These are phyloP conservation scores for Shargacucullia verbasci DNA, from an alignment of 2,888 invertebrate species.

Conservation along the genomic window DNA sequence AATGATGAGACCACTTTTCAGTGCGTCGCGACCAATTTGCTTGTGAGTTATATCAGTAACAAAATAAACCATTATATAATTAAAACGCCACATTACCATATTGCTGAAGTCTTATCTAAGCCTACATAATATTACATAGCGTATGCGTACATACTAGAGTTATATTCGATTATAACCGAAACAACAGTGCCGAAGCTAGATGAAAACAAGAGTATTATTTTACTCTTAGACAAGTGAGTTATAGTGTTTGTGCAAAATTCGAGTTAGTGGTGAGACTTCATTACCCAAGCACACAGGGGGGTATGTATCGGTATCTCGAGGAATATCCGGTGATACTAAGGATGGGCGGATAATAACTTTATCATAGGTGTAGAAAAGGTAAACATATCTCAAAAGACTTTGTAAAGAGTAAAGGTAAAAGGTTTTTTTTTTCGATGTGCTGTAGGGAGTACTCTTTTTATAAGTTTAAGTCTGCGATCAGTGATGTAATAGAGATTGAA, in stretches of 20 bases:
- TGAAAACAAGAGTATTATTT: slow-evolving; percentile 13
- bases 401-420: background rate
- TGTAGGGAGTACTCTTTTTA: too few relatives aligned
- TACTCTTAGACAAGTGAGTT: slow-evolving; percentile 6
- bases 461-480: too few relatives aligned
- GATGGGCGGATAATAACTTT: slow-evolving; percentile 21
- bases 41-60: too few relatives aligned
- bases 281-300: slow-evolving; percentile 24
- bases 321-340: slow-evolving; percentile 9
- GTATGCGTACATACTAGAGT: too few relatives aligned
- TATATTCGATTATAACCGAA: slow-evolving; percentile 2
- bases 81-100: too few relatives aligned
- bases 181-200: background rate
- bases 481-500: too few relatives aligned
- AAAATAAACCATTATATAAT: too few relatives aligned
- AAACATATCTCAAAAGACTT: background rate
- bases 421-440: too few relatives aligned
- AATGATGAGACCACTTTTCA: too few relatives aligned
- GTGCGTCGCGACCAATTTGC: too few relatives aligned
- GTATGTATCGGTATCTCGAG: slow-evolving; percentile 8
- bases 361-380: slow-evolving; percentile 5
- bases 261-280: slow-evolving; percentile 19
- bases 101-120: too few relatives aligned
- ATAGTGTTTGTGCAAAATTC: slow-evolving; percentile 4
- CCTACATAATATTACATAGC: too few relatives aligned